A percentile compares a stretch with the other conserved stretches of the same genome.
phyloP scores from a whole-genome alignment of 2,113 vertebrate genomes.

The Archocentrus centrarchus region DNA sequence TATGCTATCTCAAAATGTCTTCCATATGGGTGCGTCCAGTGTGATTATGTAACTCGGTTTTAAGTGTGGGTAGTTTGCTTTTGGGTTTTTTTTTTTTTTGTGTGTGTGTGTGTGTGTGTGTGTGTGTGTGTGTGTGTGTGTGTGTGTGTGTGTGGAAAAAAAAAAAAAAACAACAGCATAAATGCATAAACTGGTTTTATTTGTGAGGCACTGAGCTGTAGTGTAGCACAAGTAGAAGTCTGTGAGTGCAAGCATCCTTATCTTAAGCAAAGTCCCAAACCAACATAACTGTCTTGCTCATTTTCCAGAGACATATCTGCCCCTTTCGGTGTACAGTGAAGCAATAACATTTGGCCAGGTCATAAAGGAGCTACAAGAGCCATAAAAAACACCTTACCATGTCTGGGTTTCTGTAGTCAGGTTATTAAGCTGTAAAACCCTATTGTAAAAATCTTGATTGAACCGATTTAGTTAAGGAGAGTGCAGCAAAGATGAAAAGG shows the following conservation, averaged over 20 bases:
- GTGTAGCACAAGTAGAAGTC: not conserved
- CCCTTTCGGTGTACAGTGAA: slow-evolving; percentile 54
- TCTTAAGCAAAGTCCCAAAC: not conserved
- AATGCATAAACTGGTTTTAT: not conserved
- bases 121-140: not conserved
- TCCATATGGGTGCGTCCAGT: not conserved
- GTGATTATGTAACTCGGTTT: not conserved
- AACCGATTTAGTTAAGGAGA: slow-evolving; percentile 57
- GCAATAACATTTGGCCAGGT: slow-evolving; percentile 64
- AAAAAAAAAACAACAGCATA: not conserved
- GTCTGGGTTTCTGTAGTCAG: slow-evolving; percentile 74
- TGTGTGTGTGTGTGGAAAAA: not conserved
- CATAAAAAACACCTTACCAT: slow-evolving; percentile 73
- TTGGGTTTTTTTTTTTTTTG: not conserved
- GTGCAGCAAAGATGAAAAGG: slow-evolving; percentile 66
- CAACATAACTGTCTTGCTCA: not conserved
- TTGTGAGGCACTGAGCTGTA: not conserved
- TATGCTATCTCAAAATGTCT: not conserved
- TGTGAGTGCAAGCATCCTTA: not conserved
- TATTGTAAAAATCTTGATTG: slow-evolving; percentile 68
- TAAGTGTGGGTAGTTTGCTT: not conserved
- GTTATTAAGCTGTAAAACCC: slow-evolving; percentile 77
- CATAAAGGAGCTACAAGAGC: slow-evolving; percentile 64
- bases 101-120: not conserved
- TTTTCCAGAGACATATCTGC: slow-evolving; percentile 11